Conservation (phyloP, 2,113 vertebrate genomes). For the Pollachius pollachius region DNA sequence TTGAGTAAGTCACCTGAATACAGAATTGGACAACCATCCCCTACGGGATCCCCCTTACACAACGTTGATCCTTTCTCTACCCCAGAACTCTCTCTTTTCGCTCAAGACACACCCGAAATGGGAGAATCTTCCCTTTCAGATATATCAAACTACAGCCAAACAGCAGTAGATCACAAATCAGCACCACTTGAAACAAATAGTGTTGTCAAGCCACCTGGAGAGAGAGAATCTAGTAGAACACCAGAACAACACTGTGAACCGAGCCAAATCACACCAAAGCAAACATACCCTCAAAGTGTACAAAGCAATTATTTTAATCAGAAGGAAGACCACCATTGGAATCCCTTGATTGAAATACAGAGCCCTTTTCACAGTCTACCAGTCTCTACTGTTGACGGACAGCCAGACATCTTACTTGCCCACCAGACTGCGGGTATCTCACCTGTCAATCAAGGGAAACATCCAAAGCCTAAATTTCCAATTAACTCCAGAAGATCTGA, state of each 20-base stretch:
- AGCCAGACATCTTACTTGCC: slow-evolving; percentile 24
- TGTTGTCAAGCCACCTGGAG: slow-evolving; percentile 11
- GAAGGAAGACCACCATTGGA: slow-evolving; percentile 17
- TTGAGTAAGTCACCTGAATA: slow-evolving; percentile 42
- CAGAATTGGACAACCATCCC: slow-evolving; percentile 36
- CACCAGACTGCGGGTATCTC: slow-evolving; percentile 11
- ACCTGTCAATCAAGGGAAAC: slow-evolving; percentile 26
- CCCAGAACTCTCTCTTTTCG: slow-evolving; percentile 12
- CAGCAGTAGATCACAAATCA: slow-evolving; percentile 15
- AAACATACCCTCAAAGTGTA: slow-evolving; percentile 6
- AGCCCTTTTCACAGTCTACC: slow-evolving; percentile 33
- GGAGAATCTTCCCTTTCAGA: slow-evolving; percentile 10
- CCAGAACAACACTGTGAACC: slow-evolving; percentile 25
- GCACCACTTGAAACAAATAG: slow-evolving; percentile 22
- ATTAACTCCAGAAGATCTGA: slow-evolving; percentile 22
- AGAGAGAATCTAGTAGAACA: slow-evolving; percentile 16
- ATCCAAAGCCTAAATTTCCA: slow-evolving; percentile 17
- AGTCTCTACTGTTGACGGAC: slow-evolving; percentile 11
- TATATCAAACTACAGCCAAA: slow-evolving; percentile 16
- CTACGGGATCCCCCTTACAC: slow-evolving; percentile 22
- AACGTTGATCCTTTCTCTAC: slow-evolving; percentile 19
- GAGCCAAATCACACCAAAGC: slow-evolving; percentile 19
- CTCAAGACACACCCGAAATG: slow-evolving; percentile 20
- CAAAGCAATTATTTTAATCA: slow-evolving; percentile 9
- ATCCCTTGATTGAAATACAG: slow-evolving; percentile 14